Percentiles rank a stretch among this genome's conserved stretches.
Conservation (phyloP, 1,140 invertebrate genomes). For the Tetramorium simillimum region DNA sequence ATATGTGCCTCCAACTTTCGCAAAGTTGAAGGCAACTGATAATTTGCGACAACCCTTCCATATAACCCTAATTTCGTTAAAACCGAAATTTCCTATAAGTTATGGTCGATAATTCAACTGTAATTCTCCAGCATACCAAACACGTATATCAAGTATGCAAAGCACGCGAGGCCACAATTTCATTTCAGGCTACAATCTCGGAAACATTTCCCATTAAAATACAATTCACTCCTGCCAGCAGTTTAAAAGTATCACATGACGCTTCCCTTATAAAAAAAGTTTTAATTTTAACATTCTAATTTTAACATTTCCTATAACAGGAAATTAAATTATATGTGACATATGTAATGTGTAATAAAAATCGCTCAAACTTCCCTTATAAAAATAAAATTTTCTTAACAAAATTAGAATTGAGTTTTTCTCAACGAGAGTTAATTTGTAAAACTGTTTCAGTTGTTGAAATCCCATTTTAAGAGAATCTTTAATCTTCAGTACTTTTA, state of each 20-base stretch:
- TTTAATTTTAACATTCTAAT: not conserved
- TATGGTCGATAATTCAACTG: constrained; percentile 17
- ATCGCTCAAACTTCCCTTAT: not conserved
- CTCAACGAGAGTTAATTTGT: too few species aligned
- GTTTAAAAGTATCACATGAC: not conserved
- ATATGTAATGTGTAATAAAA: not conserved
- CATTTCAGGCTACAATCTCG: not conserved
- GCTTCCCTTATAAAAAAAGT: not conserved
- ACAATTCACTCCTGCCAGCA: not conserved
- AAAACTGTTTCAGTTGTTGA: too few species aligned
- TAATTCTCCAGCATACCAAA: not conserved
- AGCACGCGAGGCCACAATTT: not conserved
- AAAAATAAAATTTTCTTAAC: not conserved
- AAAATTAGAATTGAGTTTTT: not conserved
- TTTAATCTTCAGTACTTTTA: too few species aligned
- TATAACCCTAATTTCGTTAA: constrained; percentile 10
- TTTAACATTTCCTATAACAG: not conserved
- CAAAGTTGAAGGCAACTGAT: not conserved
- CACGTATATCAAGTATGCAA: not conserved
- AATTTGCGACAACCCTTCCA: not conserved
- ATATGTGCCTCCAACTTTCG: not conserved
- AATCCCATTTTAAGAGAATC: too few species aligned
- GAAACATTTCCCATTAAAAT: constrained; percentile 2
- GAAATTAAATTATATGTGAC: not conserved
- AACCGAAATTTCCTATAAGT: constrained; percentile 6